Base-by-base conservation (phyloP, 2,113 vertebrate genomes). In the Python bivittatus region DNA sequence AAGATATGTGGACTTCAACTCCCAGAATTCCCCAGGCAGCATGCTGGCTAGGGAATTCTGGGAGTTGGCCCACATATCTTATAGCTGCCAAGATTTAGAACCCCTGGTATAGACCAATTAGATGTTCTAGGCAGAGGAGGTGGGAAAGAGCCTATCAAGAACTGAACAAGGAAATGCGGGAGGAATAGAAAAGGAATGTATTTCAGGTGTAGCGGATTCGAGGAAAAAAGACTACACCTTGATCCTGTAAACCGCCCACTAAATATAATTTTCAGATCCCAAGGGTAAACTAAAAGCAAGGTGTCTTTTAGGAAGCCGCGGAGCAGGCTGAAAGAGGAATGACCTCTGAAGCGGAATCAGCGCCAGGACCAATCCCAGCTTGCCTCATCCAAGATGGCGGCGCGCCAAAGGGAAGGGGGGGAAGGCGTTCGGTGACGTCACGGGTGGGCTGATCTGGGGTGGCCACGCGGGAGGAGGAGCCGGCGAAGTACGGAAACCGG, bases 371-470 rank as follows among this genome's bases (percentile, higher is more conserved):
- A 79, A 79, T 42, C 72, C n/a, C 27, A 48, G 60, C 4, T 1
- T 4, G 27, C 88, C 90, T 97, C 84, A 95, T 93, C 4, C 94
- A 97, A 52, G 92, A 97, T 0, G 68, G 98, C 84, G 83, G 20
- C 83, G 27, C 53, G 97, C 33, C 93, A 90, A 15, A 96, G 33
- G 33, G 53, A 22, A 17, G 54, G 6, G 1, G 1, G 1, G 38
- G 38, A 7, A 44, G 88, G 1, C 8, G 22, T 29, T 27, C 44
- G n/a, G 1, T 54, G 85, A 72, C 85, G 53, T 88, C 91, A 88
- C 85, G 85, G 22, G 27, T 88, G 61, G 85, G 91, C 85, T 88
- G 91, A 92, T 92, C 91, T 79, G 12, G 8, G 22, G 52, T 4
- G 38, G 60, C 52, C 84, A 52, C 61, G 90, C 58, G 57, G 57